Conservation (phyloP, 2,113 vertebrate genomes). For the Nesogale talazaci region DNA sequence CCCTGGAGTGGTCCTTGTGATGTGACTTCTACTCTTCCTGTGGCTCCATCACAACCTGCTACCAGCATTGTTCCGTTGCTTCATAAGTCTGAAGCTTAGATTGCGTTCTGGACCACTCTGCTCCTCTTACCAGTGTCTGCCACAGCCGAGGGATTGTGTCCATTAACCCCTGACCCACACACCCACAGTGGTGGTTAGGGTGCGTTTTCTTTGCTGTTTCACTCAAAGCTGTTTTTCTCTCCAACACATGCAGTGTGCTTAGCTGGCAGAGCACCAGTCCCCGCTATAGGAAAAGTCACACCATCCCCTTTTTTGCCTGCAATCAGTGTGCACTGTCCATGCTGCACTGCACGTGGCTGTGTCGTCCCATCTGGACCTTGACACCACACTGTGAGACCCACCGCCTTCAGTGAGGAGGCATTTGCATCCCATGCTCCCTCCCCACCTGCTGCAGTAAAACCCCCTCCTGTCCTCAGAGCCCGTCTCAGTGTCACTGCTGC, state of each 20-base stretch:
- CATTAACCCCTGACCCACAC: not conserved
- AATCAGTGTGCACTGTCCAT: not conserved
- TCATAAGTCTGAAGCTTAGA: not conserved
- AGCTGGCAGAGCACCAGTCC: rapidly evolving
- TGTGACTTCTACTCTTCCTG: not conserved
- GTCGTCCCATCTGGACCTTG: not conserved
- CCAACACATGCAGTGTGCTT: rapidly evolving
- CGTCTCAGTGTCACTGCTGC: not conserved
- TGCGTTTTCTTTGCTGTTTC: not conserved
- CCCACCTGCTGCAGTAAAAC: not conserved
- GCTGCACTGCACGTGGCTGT: not conserved
- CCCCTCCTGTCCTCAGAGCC: not conserved
- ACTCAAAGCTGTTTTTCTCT: not conserved
- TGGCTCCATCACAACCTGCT: not conserved
- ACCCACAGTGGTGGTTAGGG: not conserved
- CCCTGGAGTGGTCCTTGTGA: not conserved
- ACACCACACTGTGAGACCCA: not conserved
- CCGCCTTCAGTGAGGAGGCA: conserved; percentile 8
- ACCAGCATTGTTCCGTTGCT: not conserved
- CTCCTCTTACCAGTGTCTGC: not conserved
- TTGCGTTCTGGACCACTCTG: not conserved
- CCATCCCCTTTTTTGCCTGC: not conserved
- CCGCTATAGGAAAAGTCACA: rapidly evolving
- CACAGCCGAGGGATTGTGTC: not conserved
- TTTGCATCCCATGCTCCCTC: not conserved